phyloP scores from a whole-genome alignment of 2,888 invertebrate species.

The Philereme vetulata region DNA sequence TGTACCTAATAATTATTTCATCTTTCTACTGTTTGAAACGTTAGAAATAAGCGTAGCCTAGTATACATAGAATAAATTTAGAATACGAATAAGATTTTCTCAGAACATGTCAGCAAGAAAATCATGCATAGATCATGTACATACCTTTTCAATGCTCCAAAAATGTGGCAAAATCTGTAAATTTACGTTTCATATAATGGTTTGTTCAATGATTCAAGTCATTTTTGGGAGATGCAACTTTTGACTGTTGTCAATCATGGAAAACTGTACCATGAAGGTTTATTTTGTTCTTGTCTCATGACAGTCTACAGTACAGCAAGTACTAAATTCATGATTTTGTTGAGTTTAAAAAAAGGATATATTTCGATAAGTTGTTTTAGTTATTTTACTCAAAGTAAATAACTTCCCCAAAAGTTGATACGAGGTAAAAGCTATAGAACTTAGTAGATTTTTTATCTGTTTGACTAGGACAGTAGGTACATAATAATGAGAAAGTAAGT shows the following conservation, averaged over 20 bases:
- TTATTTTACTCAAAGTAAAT: no score
- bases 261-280: conserved; percentile 11
- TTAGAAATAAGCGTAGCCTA: background rate
- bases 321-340: no score
- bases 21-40: background rate
- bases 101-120: background rate
- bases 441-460: no score
- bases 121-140: background rate
- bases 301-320: conserved; percentile 5
- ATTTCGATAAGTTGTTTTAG: no score
- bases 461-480: no score
- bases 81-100: conserved; percentile 1
- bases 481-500: no score
- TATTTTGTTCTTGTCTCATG: conserved; percentile 1
- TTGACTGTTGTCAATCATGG: conserved; percentile 13
- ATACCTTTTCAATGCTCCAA: conserved; percentile 7
- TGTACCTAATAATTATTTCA: conserved; percentile 2
- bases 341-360: no score
- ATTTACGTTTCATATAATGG: background rate
- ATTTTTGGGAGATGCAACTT: background rate
- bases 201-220: background rate
- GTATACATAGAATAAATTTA: background rate
- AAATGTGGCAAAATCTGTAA: conserved; percentile 8
- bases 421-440: no score
- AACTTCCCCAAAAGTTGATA: no score